Evolutionary conservation across 2,888 invertebrate species (phyloP), one percentile per base, ranked within the genome.

Genomic region (Rhodophaea formosa): DNA sequence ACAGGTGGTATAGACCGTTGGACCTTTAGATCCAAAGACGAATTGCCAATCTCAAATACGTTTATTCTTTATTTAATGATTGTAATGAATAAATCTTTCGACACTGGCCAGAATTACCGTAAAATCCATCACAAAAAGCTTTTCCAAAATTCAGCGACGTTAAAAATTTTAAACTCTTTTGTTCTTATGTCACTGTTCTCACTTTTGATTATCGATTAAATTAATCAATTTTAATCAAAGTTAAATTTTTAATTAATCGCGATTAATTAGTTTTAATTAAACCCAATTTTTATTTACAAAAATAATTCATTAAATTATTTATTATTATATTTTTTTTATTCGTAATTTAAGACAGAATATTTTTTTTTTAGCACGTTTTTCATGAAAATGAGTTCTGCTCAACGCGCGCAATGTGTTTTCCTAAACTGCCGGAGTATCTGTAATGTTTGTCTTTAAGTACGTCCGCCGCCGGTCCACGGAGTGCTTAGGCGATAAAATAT

Each of bases 381-480:
- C 3, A 7, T 35, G 16, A 35, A 3, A 39, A n/a, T n/a, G 7
- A 35, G 17, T 32, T 32, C 8, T n/a, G 49, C 12, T 17, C 53
- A 7, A 7, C 10, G 17, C 54, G 54, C 54, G 16, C n/a, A 5
- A 16, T 30, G 14, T 5, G 30, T 12, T 32, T 44, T 45, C 5
- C 30, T 15, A 54, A 43, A 54, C 54, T 54, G 29, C 1, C 16
- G 12, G 15, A 5, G 8, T 17, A 35, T 17, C 35, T 32, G 15
- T n/a, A 32, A 30, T n/a, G 54, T 46, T 55, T 45, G 45, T 30
- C 44, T 55, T 55, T 55, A 45, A n/a, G 45, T 54, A 54, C 32
- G 8, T 10, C 7, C 0, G 32, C 32, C 8, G 32, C 32, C 51
- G 51, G 0, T 35, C 35, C 10, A 7, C 12, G 7, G 17, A 35